phyloP scores from a whole-genome alignment of 2,797 vertebrate species.

The Pelodytes ibericus region DNA sequence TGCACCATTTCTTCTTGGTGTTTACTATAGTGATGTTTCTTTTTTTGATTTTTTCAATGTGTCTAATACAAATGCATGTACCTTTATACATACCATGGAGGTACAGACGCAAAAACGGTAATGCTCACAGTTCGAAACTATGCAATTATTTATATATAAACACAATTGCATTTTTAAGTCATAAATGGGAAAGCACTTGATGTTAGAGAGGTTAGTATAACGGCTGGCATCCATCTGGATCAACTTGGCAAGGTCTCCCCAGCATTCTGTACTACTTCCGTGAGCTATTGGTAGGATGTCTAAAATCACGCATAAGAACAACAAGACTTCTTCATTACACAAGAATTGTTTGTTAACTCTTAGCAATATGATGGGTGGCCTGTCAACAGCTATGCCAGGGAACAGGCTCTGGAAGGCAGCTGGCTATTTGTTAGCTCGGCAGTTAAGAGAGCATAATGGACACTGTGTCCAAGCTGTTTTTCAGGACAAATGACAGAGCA shows the following conservation, averaged over 20 bases:
- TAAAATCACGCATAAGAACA: conserved; percentile 6
- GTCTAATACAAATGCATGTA: too few species aligned
- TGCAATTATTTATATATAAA: neutral
- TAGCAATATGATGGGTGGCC: conserved; percentile 45
- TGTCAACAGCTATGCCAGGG: conserved; percentile 44
- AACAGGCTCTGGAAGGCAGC: conserved; percentile 39
- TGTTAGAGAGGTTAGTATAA: conserved; percentile 13
- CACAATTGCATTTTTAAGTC: conserved; percentile 2
- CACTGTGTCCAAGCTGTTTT: conserved; percentile 49
- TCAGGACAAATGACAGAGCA: conserved; percentile 41
- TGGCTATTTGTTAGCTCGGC: conserved; percentile 48
- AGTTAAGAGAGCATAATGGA: conserved; percentile 51
- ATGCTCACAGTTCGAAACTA: too few species aligned
- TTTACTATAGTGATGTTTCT: too few species aligned
- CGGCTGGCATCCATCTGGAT: conserved; percentile 35
- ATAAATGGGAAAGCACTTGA: conserved; percentile 9
- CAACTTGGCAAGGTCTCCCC: conserved; percentile 37
- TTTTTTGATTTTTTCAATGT: too few species aligned
- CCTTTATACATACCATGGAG: too few species aligned
- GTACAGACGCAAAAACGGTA: too few species aligned
- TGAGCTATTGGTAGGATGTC: conserved; percentile 21
- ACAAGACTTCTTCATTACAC: conserved; percentile 55
- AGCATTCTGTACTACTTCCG: neutral
- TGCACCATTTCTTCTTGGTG: too few species aligned
- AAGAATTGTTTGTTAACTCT: conserved; percentile 52